Conservation (phyloP, 2,888 invertebrate genomes). For the Creontiades dilutus region DNA sequence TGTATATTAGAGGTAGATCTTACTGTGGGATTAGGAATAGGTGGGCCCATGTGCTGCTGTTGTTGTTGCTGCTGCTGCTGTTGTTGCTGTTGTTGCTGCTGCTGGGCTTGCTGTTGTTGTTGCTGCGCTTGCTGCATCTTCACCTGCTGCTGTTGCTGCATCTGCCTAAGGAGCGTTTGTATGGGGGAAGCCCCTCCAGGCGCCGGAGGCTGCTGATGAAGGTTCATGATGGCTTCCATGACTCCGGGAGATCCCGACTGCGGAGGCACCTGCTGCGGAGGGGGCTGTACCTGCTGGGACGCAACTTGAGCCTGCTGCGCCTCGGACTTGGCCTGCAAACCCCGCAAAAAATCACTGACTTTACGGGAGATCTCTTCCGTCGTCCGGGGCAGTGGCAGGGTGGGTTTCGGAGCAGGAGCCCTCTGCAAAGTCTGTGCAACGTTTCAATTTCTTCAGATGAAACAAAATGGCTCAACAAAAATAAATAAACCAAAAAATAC, state of each 20-base stretch:
- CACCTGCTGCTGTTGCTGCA: constrained; percentile 72
- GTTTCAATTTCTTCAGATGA: constrained; percentile 42
- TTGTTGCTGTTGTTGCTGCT: constrained; percentile 71
- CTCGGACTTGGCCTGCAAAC: constrained; percentile 68
- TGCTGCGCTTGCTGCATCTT: constrained; percentile 65
- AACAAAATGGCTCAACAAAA: constrained; percentile 30
- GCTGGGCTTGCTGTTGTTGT: constrained; percentile 53
- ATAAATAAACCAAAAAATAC: constrained; percentile 37
- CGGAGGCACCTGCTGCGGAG: constrained; percentile 71
- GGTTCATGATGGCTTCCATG: constrained; percentile 72
- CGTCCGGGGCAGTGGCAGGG: constrained; percentile 58
- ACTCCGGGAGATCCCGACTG: constrained; percentile 67
- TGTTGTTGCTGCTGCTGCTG: constrained; percentile 60
- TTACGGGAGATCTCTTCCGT: constrained; percentile 70
- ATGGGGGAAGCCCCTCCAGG: constrained; percentile 69
- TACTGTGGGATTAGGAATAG: neutral
- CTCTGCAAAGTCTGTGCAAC: constrained; percentile 59
- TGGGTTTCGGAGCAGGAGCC: constrained; percentile 51
- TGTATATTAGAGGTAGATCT: neutral
- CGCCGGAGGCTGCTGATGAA: constrained; percentile 71
- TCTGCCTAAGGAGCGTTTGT: constrained; percentile 75
- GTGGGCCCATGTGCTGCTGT: constrained; percentile 10
- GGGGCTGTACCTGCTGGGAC: constrained; percentile 4
- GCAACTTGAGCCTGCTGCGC: constrained; percentile 35
- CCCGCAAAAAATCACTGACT: constrained; percentile 66